Conservation (phyloP, 1,140 invertebrate species). For the Marisa cornuarietis region DNA sequence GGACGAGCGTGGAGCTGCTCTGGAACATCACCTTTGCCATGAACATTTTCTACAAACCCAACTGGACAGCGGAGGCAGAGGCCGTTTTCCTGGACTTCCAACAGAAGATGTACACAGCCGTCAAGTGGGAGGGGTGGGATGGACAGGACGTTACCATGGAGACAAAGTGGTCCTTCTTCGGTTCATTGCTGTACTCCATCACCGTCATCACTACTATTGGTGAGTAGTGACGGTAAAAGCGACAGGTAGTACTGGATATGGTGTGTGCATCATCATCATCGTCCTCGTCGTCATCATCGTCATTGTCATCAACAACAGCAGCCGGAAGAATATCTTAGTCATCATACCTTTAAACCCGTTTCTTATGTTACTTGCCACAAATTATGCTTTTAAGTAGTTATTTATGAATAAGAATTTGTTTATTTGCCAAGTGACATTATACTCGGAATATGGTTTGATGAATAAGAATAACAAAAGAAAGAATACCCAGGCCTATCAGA, state of each 20-base stretch:
- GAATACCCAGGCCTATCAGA: too few species aligned
- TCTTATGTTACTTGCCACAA: too few species aligned
- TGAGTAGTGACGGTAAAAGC: constrained; percentile 69
- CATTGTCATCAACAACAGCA: too few species aligned
- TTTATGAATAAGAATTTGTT: too few species aligned
- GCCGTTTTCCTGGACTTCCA: constrained; percentile 43
- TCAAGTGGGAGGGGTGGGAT: constrained; percentile 49
- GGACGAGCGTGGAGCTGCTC: constrained; percentile 60
- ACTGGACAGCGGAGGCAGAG: constrained; percentile 71
- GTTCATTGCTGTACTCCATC: constrained; percentile 86
- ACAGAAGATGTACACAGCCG: constrained; percentile 38
- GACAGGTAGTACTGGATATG: too few species aligned
- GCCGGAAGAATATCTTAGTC: too few species aligned
- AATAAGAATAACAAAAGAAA: too few species aligned
- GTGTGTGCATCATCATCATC: neutral
- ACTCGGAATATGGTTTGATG: too few species aligned
- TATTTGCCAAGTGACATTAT: too few species aligned
- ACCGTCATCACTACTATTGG: constrained; percentile 96
- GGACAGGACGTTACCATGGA: constrained; percentile 37
- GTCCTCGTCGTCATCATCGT: neutral
- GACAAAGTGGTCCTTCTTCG: constrained; percentile 80
- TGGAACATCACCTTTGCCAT: constrained; percentile 78
- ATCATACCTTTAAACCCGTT: too few species aligned
- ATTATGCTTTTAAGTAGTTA: too few species aligned
- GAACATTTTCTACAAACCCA: constrained; percentile 80